phyloP scores from a whole-genome alignment of 2,113 vertebrate genomes.

The Lagopus muta region DNA sequence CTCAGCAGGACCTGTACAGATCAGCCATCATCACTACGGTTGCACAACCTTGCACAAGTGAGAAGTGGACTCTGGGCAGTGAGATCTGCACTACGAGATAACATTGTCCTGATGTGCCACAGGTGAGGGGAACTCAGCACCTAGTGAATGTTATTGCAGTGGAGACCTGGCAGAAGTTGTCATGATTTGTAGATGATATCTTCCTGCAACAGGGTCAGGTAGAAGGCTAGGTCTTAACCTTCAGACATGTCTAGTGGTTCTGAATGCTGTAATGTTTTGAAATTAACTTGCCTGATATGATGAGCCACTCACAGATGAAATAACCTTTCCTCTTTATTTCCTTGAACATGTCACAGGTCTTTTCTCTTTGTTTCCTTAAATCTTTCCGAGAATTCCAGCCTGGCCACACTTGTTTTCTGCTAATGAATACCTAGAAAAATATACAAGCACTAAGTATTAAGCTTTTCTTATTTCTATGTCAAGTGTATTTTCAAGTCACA shows the following conservation, averaged over 20 bases:
- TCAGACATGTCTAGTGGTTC: background rate
- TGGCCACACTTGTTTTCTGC: background rate
- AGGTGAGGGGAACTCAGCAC: background rate
- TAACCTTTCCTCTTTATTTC: background rate
- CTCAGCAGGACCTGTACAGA: background rate
- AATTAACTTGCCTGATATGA: background rate
- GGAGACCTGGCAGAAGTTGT: background rate
- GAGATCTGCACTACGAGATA: background rate
- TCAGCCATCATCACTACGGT: background rate
- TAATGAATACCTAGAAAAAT: background rate
- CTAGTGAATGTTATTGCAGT: background rate
- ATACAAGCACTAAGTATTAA: background rate
- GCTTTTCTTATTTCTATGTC: background rate
- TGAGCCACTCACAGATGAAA: background rate
- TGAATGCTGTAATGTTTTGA: background rate
- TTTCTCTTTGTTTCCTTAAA: background rate
- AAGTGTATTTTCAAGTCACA: background rate
- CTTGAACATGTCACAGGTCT: background rate
- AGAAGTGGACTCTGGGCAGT: background rate
- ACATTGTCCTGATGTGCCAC: background rate
- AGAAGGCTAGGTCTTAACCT: background rate
- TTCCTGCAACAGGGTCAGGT: background rate
- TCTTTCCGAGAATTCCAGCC: background rate
- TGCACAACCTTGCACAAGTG: background rate
- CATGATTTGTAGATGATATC: background rate